Conservation (phyloP, 2,113 vertebrate species). For the Hemichromis elongatus region DNA sequence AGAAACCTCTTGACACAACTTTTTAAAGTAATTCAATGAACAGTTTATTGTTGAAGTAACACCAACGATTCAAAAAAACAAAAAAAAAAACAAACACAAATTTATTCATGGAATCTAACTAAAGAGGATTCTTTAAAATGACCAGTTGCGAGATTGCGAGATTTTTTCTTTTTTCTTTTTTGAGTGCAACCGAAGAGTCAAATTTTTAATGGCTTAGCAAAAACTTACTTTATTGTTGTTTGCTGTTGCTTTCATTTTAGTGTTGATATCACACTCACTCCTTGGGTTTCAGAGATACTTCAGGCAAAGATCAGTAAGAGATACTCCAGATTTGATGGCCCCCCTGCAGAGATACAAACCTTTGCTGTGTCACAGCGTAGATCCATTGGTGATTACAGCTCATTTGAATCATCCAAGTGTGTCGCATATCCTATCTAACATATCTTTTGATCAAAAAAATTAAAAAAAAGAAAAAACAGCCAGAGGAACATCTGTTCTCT, state of each 20-base stretch:
- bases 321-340: slow-evolving; percentile 43
- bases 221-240: not conserved
- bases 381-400: slow-evolving; percentile 12
- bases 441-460: not conserved
- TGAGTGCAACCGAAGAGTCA: not conserved
- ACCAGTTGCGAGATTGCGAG: not conserved
- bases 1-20: not conserved
- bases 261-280: not conserved
- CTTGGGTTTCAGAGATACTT: not conserved
- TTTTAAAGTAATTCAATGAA: not conserved
- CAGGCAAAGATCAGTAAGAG: not conserved
- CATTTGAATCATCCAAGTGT: slow-evolving; percentile 13
- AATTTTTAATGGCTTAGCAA: not conserved
- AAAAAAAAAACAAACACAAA: not conserved
- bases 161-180: not conserved
- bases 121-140: not conserved
- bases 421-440: not conserved
- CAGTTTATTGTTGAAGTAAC: too few relatives aligned
- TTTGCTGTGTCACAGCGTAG: slow-evolving; percentile 40
- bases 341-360: slow-evolving; percentile 43
- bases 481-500: not conserved
- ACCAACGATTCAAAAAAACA: too few relatives aligned
- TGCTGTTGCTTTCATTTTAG: not conserved
- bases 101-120: not conserved
- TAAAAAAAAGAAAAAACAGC: not conserved